These are phyloP conservation scores for Drosophila guanche DNA, from an alignment of 1,140 invertebrate genomes.

Conservation along the genomic window DNA sequence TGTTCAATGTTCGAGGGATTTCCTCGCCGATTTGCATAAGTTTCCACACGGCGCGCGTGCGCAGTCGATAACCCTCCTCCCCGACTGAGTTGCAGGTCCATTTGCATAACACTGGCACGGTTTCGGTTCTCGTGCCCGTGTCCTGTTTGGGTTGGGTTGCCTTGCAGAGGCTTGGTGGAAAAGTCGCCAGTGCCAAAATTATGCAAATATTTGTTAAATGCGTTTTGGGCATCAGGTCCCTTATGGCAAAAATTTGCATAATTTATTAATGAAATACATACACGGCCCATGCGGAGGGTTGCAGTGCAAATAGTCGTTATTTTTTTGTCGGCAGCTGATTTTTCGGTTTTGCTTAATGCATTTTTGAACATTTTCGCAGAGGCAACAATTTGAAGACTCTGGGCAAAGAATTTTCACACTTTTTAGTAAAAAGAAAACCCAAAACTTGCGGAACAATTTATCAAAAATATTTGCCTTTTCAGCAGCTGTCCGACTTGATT, in stretches of 20 bases:
- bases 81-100: conserved; percentile 63
- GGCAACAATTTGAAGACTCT: conserved; percentile 26
- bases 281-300: conserved; percentile 33
- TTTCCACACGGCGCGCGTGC: conserved; percentile 67
- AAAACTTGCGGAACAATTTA: conserved; percentile 66
- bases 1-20: conserved; percentile 56
- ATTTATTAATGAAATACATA: conserved; percentile 51
- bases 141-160: neutral
- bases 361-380: conserved; percentile 43
- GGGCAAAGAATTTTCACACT: conserved; percentile 61
- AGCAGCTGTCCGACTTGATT: conserved; percentile 69
- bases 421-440: conserved; percentile 39
- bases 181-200: conserved; percentile 78
- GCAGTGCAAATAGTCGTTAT: conserved; percentile 53
- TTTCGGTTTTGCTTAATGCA: conserved; percentile 57
- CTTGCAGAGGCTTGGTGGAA: conserved; percentile 26
- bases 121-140: neutral
- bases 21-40: conserved; percentile 67
- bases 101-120: conserved; percentile 74
- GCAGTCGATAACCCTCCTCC: conserved; percentile 51
- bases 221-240: conserved; percentile 67
- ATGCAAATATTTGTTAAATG: conserved; percentile 80
- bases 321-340: conserved; percentile 68
- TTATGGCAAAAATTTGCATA: conserved; percentile 66
- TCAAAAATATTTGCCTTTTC: conserved; percentile 72